Evolutionary conservation across 2,797 vertebrate species (phyloP).

Genomic region (Pseudocheirus occidentalis): DNA sequence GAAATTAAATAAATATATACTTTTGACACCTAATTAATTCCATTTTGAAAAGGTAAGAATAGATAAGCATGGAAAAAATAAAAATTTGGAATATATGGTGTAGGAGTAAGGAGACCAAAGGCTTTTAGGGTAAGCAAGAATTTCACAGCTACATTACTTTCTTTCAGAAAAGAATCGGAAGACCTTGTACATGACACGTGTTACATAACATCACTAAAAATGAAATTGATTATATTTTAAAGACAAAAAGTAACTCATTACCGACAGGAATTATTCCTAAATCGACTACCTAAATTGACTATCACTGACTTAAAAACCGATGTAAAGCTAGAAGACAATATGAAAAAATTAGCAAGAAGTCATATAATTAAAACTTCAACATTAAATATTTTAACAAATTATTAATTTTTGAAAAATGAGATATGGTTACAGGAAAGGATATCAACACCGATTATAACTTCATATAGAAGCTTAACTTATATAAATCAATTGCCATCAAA

Average conservation of each 20-base stretch:
- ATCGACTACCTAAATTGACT: neutral
- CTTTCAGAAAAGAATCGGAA: neutral
- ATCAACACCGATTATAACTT: neutral
- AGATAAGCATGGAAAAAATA: neutral
- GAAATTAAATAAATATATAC: neutral
- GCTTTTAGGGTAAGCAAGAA: neutral
- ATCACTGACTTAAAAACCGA: neutral
- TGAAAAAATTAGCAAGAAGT: neutral
- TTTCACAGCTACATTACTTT: neutral
- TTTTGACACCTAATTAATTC: neutral
- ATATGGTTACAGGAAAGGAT: neutral
- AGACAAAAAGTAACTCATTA: neutral
- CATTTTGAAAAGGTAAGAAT: neutral
- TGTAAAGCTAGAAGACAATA: neutral
- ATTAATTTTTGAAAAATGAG: neutral
- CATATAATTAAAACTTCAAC: neutral
- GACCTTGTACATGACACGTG: neutral
- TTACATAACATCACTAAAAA: neutral
- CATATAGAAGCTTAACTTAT: neutral
- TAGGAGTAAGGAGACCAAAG: neutral
- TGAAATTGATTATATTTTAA: neutral
- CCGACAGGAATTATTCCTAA: neutral
- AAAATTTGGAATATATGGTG: neutral
- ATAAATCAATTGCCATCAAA: neutral
- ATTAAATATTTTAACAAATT: neutral